Percentiles rank a stretch among this genome's conserved stretches.
Conservation (phyloP, 2,888 invertebrate genomes). For the Poecilobothrus nobilitatus region DNA sequence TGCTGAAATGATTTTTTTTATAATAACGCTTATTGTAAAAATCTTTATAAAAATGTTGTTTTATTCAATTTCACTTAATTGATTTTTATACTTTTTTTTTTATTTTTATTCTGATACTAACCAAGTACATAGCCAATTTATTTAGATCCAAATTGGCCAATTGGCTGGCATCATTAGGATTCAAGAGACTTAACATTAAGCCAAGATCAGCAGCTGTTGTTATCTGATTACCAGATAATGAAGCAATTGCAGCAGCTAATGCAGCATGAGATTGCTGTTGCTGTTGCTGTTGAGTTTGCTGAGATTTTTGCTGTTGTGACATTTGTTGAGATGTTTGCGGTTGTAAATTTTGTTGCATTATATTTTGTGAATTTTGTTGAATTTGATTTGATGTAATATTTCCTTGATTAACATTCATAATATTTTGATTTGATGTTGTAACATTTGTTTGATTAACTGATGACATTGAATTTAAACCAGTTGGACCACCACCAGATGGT, state of each 20-base stretch:
- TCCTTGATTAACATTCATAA: neutral
- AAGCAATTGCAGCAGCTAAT: constrained; percentile 29
- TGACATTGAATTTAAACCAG: neutral
- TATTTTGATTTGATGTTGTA: neutral
- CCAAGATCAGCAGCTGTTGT: constrained; percentile 44
- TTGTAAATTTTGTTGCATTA: constrained; percentile 24
- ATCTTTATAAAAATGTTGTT: too few relatives aligned
- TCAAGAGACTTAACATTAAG: constrained; percentile 43
- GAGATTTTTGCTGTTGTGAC: constrained; percentile 30
- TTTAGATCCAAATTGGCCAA: constrained; percentile 66
- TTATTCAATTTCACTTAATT: neutral
- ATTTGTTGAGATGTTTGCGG: constrained; percentile 29
- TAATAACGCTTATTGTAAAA: too few relatives aligned
- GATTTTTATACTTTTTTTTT: constrained; percentile 12
- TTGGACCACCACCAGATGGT: neutral
- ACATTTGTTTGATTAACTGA: neutral
- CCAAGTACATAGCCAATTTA: constrained; percentile 65
- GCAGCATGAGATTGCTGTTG: constrained; percentile 27
- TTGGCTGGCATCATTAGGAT: constrained; percentile 48
- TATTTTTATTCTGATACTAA: constrained; percentile 44
- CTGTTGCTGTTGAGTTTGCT: constrained; percentile 25
- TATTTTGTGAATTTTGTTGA: neutral
- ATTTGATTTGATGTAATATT: neutral
- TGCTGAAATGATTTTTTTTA: too few relatives aligned
- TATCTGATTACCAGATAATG: constrained; percentile 32